Base-by-base conservation (phyloP, 2,888 invertebrate species). In the Phalangium opilio region DNA sequence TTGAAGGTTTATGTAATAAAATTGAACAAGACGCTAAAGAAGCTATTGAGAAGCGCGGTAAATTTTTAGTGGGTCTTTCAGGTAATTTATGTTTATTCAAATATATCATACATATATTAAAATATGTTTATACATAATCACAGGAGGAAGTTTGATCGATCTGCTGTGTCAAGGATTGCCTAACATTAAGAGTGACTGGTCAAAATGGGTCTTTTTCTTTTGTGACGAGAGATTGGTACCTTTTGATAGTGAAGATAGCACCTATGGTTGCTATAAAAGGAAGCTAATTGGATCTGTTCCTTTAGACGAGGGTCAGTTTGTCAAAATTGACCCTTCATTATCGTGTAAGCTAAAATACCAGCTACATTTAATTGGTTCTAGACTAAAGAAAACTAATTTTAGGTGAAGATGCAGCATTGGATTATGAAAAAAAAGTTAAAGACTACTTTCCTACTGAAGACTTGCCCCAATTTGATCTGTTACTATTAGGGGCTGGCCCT, bases 171-270 rank as follows among this genome's bases (percentile, higher is more conserved):
- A 75, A 57, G 79, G 80, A 8, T 66, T 93, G 14, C 79, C 81
- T 1, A 68, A 68, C 48, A 70, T 82, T 1, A 65, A 72, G 12
- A 78, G 81, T 0, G 79, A 66, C 49, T 85, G 87, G 77, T 71
- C 73, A 0, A 81, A 83, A 63, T 93, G 93, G 90, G 73, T 74
- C 53, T 73, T 95, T 45, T 89, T 89, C 59, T 90, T 95, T 66
- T 93, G 93, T 62, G 96, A 98, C 65, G 98, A 98, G 67, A 73
- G 98, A 55, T 74, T 90, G 41, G 96, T 98, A 0, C 76, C 84
- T 0, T 77, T 79, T 56, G 75, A 79, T 52, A 76, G 80, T 63
- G 70, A 73, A 0, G 93, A 98, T 49, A 91, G 90, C 1, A 96
- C 90, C 0, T 93, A 77, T 64, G 85, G 83, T 1, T 68, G 75